Percentiles rank a stretch among this genome's conserved stretches.
phyloP scores from a whole-genome alignment of 2,888 invertebrate species.

The Phymatocera aterrima region DNA sequence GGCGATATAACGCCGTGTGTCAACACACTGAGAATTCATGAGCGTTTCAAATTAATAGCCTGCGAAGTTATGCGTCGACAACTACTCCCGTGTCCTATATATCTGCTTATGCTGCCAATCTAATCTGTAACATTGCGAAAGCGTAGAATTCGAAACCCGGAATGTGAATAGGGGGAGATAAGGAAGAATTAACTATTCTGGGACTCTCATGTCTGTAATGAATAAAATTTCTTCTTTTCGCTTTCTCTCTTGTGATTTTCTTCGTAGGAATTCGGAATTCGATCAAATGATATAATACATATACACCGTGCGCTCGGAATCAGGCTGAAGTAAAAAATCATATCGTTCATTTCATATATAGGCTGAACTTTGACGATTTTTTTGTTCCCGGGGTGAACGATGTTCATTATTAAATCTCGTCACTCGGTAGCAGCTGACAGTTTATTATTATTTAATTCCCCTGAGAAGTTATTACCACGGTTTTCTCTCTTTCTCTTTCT shows the following conservation, averaged over 20 bases:
- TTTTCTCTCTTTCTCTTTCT: background rate
- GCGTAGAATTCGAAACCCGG: background rate
- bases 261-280: background rate
- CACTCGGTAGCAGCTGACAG: constrained; percentile 8
- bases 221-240: background rate
- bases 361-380: constrained; percentile 1
- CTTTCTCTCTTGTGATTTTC: background rate
- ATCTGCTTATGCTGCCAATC: constrained; percentile 11
- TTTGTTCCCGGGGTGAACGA: background rate
- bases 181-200: background rate
- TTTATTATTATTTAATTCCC: constrained; percentile 45
- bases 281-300: background rate
- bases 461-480: constrained; percentile 33
- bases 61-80: constrained; percentile 28
- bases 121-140: constrained; percentile 13
- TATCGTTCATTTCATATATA: background rate
- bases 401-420: constrained; percentile 42
- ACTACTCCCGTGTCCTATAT: background rate
- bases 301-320: too few relatives aligned
- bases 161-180: background rate
- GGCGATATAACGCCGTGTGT: constrained; percentile 25
- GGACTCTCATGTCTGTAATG: too few relatives aligned
- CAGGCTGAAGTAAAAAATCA: too few relatives aligned
- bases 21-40: constrained; percentile 33
- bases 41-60: constrained; percentile 31